Conservation (phyloP, 2,888 invertebrate genomes). For the Tipula unca region DNA sequence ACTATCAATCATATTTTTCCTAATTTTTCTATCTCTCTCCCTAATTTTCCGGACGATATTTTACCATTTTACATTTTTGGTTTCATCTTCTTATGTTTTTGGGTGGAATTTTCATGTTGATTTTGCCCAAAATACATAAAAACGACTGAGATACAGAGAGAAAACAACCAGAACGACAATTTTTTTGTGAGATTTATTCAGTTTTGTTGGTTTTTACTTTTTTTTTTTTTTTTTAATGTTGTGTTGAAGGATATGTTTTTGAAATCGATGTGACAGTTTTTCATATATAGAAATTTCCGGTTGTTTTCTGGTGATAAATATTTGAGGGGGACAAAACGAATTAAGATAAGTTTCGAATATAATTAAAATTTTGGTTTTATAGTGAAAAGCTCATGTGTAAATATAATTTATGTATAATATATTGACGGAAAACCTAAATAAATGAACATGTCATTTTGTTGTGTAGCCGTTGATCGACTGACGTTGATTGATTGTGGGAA, state of each 20-base stretch:
- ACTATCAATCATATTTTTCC: background rate
- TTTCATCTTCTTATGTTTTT: background rate
- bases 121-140: background rate
- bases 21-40: background rate
- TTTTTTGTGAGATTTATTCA: background rate
- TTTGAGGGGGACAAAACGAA: background rate
- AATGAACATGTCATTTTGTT: background rate
- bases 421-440: background rate
- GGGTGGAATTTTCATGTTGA: background rate
- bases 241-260: background rate
- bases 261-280: background rate
- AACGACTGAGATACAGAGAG: background rate
- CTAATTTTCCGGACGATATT: background rate
- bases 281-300: background rate
- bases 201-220: background rate
- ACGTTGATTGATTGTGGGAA: background rate
- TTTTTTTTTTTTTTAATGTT: background rate
- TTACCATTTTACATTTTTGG: background rate
- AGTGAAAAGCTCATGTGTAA: background rate
- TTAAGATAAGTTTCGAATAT: background rate
- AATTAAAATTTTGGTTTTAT: background rate
- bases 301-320: background rate
- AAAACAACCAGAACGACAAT: background rate
- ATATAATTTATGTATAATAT: background rate
- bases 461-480: background rate